Evolutionary conservation across 2,113 vertebrate genomes (phyloP), one percentile per base, ranked within the genome.

Genomic region (Nothoprocta perdicaria): DNA sequence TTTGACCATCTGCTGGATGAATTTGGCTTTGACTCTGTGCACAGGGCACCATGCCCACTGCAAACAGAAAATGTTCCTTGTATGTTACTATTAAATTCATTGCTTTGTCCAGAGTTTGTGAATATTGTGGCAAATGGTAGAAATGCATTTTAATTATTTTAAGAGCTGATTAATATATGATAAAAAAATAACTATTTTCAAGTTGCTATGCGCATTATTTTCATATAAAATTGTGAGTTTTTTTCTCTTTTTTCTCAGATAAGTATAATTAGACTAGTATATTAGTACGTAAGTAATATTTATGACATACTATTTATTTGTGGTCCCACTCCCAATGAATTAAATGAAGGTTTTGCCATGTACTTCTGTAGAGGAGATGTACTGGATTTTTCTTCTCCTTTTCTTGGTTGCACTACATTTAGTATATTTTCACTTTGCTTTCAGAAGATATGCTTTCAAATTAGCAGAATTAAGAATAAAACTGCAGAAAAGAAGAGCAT

Each of bases 221-320:
- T 46, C 14, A 12, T 87, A 57, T 40, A 46, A 74, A 89, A n/a
- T 48, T 1, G 3, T 67, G 24, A 21, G 33, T 1, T 14, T 82
- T 27, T 88, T 80, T 75, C 14, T 7, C 14, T 7, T 89, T 89
- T 82, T 16, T 62, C 58, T 82, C 10, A 52, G 27, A 50, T 67
- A 6, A 62, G 33, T 71, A 33, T 74, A 52, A 46, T 67, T 55
- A 57, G 31, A 46, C 38, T 85, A 55, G 9, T 78, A 4, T 63
- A 35, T 83, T 65, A 71, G 8, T 45, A 48, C 3, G 3, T 65
- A 90, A 84, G 12, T 43, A 92, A 60, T 87, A 92, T 85, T 89
- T 95, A 72, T 95, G 41, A 63, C 48, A 84, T 67, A 40, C 7
- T 94, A 89, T 91, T 92, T 96, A 92, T 88, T 93, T 75, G 13